A percentile compares a stretch with the other conserved stretches of the same genome.
Evolutionary conservation across 2,113 vertebrate species (phyloP).

Genomic region (Oryzias woworae): DNA sequence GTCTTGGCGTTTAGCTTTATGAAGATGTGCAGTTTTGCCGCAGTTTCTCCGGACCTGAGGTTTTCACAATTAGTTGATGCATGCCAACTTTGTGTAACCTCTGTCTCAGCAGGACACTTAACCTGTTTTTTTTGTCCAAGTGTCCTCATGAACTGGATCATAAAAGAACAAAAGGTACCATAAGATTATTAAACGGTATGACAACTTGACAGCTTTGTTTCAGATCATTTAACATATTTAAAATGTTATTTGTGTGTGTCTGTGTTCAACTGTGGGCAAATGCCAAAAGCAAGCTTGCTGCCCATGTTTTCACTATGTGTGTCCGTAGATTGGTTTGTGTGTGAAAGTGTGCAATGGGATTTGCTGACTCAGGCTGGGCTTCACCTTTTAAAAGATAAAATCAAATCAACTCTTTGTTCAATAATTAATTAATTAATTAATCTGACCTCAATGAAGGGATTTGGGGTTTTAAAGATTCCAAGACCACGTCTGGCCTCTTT

Average conservation of each 20-base stretch:
- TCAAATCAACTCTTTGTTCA: conserved; percentile 67
- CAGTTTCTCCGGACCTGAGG: background rate
- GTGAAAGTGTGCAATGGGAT: conserved; percentile 22
- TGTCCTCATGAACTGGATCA: too few relatives aligned
- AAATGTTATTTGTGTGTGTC: conserved; percentile 24
- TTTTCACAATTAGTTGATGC: background rate
- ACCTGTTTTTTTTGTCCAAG: conserved; percentile 17
- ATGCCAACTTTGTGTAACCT: conserved; percentile 29
- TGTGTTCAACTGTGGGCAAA: background rate
- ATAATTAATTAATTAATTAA: conserved; percentile 69
- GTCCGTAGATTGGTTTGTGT: background rate
- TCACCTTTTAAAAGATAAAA: conserved; percentile 66
- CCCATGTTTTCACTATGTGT: background rate
- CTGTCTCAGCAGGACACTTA: conserved; percentile 42
- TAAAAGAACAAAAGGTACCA: too few relatives aligned
- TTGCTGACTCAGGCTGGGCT: conserved; percentile 64
- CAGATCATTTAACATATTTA: conserved; percentile 15
- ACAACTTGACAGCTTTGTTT: too few relatives aligned
- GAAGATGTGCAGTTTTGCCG: background rate
- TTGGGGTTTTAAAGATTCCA: too few relatives aligned
- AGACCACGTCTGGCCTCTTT: too few relatives aligned
- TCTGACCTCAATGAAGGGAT: conserved; percentile 41
- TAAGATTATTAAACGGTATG: too few relatives aligned
- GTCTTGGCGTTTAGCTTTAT: background rate
- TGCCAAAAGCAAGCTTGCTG: background rate